Evolutionary conservation across 1,140 invertebrate species (phyloP).

Genomic region (Drosophila tani): DNA sequence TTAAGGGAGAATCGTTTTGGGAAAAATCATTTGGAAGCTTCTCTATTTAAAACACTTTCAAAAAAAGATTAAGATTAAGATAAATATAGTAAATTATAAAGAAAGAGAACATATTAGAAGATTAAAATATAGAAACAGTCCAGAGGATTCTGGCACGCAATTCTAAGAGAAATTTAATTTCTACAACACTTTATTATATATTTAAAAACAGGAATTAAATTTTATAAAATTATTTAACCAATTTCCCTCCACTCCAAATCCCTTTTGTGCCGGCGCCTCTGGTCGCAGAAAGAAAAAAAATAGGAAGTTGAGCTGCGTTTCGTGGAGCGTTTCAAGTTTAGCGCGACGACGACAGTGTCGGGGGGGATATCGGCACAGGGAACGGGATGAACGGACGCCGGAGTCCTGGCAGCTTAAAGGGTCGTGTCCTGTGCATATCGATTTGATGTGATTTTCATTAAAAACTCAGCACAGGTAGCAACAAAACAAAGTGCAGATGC

Average conservation of each 20-base stretch:
- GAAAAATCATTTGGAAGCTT: too few species aligned
- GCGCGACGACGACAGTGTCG: slow-evolving; percentile 37
- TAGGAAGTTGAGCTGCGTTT: slow-evolving; percentile 21
- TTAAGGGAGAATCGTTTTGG: neutral
- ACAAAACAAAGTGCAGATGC: slow-evolving; percentile 44
- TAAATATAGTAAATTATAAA: too few species aligned
- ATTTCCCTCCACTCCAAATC: neutral
- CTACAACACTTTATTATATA: too few species aligned
- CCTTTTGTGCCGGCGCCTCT: slow-evolving; percentile 15
- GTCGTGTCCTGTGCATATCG: slow-evolving; percentile 64
- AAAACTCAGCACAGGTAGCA: slow-evolving; percentile 70
- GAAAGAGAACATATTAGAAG: too few species aligned
- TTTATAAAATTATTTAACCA: neutral
- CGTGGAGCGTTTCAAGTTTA: slow-evolving; percentile 53
- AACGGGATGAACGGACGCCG: neutral
- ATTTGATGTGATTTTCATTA: slow-evolving; percentile 82
- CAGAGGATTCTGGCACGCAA: too few species aligned
- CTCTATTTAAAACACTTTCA: too few species aligned
- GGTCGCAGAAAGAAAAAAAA: neutral
- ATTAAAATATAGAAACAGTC: too few species aligned
- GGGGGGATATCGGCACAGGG: neutral
- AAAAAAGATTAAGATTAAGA: too few species aligned
- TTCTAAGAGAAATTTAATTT: too few species aligned
- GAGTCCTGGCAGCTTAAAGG: slow-evolving; percentile 43
- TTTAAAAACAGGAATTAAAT: too few species aligned